Conservation (phyloP, 2,797 vertebrate species). For the Rhinichthys osculus region DNA sequence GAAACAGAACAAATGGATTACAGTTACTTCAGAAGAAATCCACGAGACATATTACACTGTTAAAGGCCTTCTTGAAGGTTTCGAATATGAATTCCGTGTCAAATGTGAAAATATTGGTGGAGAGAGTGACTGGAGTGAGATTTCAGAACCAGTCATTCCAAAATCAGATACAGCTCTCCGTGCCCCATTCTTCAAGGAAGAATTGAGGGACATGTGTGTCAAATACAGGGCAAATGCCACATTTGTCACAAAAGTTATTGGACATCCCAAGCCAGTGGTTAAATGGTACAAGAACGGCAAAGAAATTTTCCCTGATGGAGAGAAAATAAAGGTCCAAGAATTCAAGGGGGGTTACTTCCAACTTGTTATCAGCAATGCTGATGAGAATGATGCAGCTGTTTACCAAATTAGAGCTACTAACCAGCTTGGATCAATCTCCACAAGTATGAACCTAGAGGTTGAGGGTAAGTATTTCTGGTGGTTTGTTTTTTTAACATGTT, state of each 20-base stretch:
- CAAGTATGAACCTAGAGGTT: constrained; percentile 92
- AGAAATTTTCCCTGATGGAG: constrained; percentile 93
- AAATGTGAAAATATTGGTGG: constrained; percentile 98
- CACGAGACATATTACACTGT: constrained; percentile 88
- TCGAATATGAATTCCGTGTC: constrained; percentile 98
- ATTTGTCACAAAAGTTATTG: constrained; percentile 95
- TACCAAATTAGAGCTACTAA: constrained; percentile 99
- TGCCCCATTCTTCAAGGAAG: constrained; percentile 94
- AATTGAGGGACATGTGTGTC: constrained; percentile 94
- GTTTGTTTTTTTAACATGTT: constrained; percentile 29
- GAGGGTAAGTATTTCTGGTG: constrained; percentile 84
- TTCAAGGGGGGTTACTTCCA: constrained; percentile 98
- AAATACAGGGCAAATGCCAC: constrained; percentile 95
- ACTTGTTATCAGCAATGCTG: constrained; percentile 87
- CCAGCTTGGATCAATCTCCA: constrained; percentile 93
- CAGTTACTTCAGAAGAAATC: constrained; percentile 89
- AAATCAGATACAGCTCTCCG: constrained; percentile 90
- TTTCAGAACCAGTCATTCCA: constrained; percentile 89
- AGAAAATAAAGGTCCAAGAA: constrained; percentile 94
- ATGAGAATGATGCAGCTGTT: constrained; percentile 89
- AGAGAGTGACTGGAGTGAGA: constrained; percentile 97
- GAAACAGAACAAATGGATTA: constrained; percentile 99
- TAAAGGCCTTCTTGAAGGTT: constrained; percentile 91
- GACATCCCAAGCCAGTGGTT: constrained; percentile 91
- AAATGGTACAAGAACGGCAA: constrained; percentile 98